Percentiles rank a stretch among this genome's conserved stretches.
phyloP scores from a whole-genome alignment of 2,113 vertebrate species.

The Tachuris rubrigastra region DNA sequence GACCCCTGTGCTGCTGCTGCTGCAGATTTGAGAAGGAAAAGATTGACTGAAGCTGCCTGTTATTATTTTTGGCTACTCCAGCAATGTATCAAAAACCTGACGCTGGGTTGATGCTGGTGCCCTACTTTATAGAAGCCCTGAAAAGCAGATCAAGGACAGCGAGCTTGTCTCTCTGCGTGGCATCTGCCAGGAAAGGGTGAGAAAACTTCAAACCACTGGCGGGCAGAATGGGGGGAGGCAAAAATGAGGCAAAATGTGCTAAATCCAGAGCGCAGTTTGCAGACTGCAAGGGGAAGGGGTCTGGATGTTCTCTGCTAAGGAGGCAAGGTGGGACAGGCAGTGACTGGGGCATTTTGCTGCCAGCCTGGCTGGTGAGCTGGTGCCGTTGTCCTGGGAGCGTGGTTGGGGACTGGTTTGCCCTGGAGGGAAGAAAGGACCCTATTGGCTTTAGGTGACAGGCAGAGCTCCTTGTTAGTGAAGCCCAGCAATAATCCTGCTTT shows the following conservation, averaged over 20 bases:
- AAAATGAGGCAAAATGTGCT: not conserved
- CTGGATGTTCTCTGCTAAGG: not conserved
- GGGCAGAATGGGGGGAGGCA: not conserved
- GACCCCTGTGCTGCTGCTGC: constrained; percentile 20
- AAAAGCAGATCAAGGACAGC: constrained; percentile 64
- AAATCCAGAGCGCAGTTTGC: not conserved
- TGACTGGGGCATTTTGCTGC: not conserved
- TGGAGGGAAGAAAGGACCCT: not conserved
- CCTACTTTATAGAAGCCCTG: constrained; percentile 62
- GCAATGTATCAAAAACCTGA: constrained; percentile 63
- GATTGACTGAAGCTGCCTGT: constrained; percentile 19
- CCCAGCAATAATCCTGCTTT: not conserved
- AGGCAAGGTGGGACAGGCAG: not conserved
- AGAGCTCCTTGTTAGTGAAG: not conserved
- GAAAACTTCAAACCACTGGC: constrained; percentile 26
- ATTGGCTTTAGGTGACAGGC: not conserved
- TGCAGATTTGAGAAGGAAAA: not conserved
- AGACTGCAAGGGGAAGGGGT: not conserved
- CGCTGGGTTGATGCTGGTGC: constrained; percentile 38
- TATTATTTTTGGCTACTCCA: constrained; percentile 55
- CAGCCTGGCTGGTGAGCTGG: not conserved
- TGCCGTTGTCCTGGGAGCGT: rapidly evolving
- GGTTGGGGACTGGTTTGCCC: not conserved
- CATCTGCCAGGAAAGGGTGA: constrained; percentile 59
- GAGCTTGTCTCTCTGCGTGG: constrained; percentile 43